These are phyloP conservation scores for human (Homo sapiens) DNA, from an alignment of 2,113 vertebrate genomes.

Conservation along the genomic window GRCh38 chr2:120813001-120813500, in stretches of 20 bases:
- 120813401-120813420: not conserved
- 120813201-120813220: not conserved
- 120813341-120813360: not conserved
- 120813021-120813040: not conserved
- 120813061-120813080: not conserved
- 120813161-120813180: not conserved
- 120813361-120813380: rapidly evolving
- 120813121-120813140: not conserved
- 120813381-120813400: not conserved
- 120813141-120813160: not conserved
- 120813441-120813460: not conserved
- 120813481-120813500: not conserved
- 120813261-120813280: not conserved
- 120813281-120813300: not conserved
- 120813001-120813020: rapidly evolving
- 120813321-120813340: not conserved
- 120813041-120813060: too few relatives aligned
- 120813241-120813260: not conserved
- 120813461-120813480: not conserved
- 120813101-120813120: rapidly evolving
- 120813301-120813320: not conserved
- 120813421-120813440: not conserved
- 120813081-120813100: rapidly evolving
- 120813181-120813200: not conserved
- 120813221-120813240: not conserved